These are phyloP conservation scores for Dendrophyllia cribrosa DNA, from an alignment of 64 coral and sea anemone genomes.

Conservation along the genomic window DNA sequence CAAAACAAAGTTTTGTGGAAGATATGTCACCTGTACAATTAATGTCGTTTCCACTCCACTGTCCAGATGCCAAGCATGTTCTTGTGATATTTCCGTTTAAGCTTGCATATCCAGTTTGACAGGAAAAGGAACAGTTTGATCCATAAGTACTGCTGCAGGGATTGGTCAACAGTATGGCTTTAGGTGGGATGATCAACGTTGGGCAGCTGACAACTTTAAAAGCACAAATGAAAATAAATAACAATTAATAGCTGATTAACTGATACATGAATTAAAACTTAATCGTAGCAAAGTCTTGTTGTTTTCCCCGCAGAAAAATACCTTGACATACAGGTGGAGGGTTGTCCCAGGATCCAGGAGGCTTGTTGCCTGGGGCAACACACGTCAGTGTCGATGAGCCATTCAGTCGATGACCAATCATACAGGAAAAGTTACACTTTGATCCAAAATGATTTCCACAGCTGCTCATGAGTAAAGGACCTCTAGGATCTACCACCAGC, in stretches of 20 bases:
- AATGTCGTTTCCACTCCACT: constrained; percentile 1
- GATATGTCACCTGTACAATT: constrained; percentile 5
- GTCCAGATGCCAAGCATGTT: not conserved
- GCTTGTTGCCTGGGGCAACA: not conserved
- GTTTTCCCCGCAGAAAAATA: not conserved
- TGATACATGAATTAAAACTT: too few relatives aligned
- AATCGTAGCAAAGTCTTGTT: too few relatives aligned
- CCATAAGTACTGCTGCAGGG: not conserved
- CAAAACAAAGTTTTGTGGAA: not conserved
- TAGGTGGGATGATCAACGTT: not conserved
- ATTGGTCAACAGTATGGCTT: not conserved
- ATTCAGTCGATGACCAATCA: constrained; percentile 14
- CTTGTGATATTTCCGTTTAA: constrained; percentile 1
- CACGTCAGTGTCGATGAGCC: constrained; percentile 3
- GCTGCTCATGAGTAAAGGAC: constrained; percentile 4
- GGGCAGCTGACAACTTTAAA: constrained; percentile 10
- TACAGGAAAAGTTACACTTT: constrained; percentile 5
- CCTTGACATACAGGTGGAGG: not conserved
- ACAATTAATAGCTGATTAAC: too few relatives aligned
- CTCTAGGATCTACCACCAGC: not conserved
- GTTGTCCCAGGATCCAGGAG: constrained; percentile 17
- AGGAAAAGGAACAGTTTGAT: constrained; percentile 39
- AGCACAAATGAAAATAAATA: too few relatives aligned
- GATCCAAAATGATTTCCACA: constrained; percentile 32
- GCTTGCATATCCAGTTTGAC: constrained; percentile 30